phyloP scores from a whole-genome alignment of 2,113 vertebrate species.

The Cyanoderma ruficeps region DNA sequence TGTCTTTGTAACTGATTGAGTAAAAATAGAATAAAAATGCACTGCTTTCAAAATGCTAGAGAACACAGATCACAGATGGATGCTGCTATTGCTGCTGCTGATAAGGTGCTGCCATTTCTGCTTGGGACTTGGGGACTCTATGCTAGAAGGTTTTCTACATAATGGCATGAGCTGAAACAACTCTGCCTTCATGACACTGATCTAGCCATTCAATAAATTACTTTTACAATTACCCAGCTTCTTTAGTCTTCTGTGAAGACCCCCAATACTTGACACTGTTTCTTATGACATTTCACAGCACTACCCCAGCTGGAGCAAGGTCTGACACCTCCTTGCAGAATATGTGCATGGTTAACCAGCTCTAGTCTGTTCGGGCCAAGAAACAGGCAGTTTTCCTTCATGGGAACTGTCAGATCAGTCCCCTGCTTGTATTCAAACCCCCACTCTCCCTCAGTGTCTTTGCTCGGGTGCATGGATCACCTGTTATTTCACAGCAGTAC shows the following conservation, averaged over 20 bases:
- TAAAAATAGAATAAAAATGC: background rate
- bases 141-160: background rate
- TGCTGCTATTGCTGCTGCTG: background rate
- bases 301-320: background rate
- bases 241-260: background rate
- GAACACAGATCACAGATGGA: background rate
- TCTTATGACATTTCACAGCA: background rate
- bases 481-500: background rate
- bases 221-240: background rate
- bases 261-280: background rate
- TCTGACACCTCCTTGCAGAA: background rate
- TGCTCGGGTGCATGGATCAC: background rate
- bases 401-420: background rate
- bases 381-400: background rate
- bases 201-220: background rate
- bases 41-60: background rate
- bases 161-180: background rate
- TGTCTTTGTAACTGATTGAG: background rate
- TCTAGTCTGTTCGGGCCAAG: background rate
- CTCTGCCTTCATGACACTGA: background rate
- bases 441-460: background rate
- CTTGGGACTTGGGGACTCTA: background rate
- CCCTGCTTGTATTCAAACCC: background rate
- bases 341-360: background rate
- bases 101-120: background rate